Conservation (phyloP, 2,113 vertebrate species). For the Rana temporaria region DNA sequence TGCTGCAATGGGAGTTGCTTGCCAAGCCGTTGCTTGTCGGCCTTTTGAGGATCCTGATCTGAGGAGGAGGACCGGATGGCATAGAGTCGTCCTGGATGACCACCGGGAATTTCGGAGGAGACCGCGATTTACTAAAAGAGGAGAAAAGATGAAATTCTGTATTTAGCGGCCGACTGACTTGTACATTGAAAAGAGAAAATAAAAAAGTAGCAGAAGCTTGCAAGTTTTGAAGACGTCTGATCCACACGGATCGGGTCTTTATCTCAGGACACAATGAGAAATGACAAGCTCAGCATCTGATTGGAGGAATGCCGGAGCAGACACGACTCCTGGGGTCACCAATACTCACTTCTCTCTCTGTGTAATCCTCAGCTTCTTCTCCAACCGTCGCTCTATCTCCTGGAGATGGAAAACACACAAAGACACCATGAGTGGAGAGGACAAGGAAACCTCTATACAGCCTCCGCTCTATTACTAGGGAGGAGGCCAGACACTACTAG, state of each 20-base stretch:
- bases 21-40: constrained; percentile 90
- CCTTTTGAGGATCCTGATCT: constrained; percentile 96
- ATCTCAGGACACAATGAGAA: neutral
- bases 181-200: no score
- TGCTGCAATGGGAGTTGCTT: constrained; percentile 76
- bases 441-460: neutral
- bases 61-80: constrained; percentile 86
- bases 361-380: constrained; percentile 93
- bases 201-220: no score
- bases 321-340: neutral
- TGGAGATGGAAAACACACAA: constrained; percentile 64
- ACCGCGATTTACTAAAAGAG: constrained; percentile 82
- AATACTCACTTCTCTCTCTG: constrained; percentile 90
- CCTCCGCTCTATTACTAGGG: no score
- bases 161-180: no score
- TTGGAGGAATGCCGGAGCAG: no score
- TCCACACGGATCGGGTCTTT: no score
- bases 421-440: neutral
- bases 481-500: no score
- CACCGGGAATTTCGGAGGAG: constrained; percentile 86
- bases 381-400: constrained; percentile 97
- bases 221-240: no score
- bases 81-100: constrained; percentile 94
- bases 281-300: no score
- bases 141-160: constrained; percentile 7